These are phyloP conservation scores for Heteractis magnifica DNA, from an alignment of 92 coral and sea anemone genomes.

Conservation along the genomic window DNA sequence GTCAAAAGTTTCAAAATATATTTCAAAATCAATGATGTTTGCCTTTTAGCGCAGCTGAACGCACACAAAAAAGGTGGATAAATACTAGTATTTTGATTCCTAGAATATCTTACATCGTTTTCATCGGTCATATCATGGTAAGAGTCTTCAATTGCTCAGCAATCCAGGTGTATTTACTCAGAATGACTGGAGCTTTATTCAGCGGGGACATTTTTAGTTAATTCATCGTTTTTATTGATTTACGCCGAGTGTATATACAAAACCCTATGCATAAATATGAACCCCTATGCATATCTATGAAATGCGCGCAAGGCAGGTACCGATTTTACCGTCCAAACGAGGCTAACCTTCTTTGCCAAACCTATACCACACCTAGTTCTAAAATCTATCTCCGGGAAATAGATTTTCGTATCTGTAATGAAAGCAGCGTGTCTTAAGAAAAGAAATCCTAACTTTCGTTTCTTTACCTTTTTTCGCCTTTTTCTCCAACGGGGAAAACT, in stretches of 20 bases:
- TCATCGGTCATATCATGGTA: not conserved
- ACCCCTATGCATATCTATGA: not conserved
- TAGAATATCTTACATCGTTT: not conserved
- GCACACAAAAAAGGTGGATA: not conserved
- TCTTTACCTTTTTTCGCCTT: not conserved
- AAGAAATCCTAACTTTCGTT: not conserved
- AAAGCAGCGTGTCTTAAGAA: not conserved
- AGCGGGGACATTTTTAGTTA: not conserved
- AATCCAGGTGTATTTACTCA: not conserved
- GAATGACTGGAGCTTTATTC: not conserved
- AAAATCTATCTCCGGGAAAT: not conserved
- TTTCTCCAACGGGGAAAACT: not conserved
- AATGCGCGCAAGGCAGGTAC: not conserved
- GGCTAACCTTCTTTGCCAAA: not conserved
- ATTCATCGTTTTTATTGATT: too few relatives aligned
- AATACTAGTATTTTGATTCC: not conserved
- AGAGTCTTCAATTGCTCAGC: not conserved
- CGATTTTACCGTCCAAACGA: not conserved
- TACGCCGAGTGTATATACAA: too few relatives aligned
- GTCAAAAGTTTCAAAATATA: too few relatives aligned
- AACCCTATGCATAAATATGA: not conserved
- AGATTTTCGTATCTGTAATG: not conserved
- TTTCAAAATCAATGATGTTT: too few relatives aligned
- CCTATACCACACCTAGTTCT: not conserved
- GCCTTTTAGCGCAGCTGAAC: too few relatives aligned